Evolutionary conservation across 1,140 invertebrate genomes (phyloP).

Genomic region (Drosophila novamexicana): DNA sequence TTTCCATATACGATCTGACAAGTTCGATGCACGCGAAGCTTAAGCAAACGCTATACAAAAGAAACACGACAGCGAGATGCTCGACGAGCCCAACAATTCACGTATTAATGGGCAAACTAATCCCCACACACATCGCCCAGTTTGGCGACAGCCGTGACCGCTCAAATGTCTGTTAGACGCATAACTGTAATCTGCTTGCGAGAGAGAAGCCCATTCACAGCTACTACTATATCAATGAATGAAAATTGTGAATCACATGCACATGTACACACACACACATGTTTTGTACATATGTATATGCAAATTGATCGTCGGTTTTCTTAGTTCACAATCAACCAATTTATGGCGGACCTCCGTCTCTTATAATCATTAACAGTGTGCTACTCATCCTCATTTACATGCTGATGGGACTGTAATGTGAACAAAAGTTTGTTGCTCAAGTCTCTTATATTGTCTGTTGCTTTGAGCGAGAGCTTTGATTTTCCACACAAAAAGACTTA

Average conservation of each 20-base stretch:
- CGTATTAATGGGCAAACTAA: conserved; percentile 16
- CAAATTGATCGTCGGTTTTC: conserved; percentile 23
- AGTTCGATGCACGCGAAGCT: conserved; percentile 16
- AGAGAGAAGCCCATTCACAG: conserved; percentile 23
- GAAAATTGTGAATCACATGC: conserved; percentile 3
- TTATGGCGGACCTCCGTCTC: conserved; percentile 1
- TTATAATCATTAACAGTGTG: not conserved
- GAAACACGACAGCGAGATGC: conserved; percentile 9
- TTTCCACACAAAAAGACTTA: too few relatives aligned
- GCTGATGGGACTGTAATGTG: not conserved
- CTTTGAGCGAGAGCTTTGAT: not conserved
- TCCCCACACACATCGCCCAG: not conserved
- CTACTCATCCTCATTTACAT: conserved; percentile 20
- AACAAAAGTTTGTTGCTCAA: conserved; percentile 29
- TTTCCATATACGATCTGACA: conserved; percentile 19
- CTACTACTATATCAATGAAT: conserved; percentile 5
- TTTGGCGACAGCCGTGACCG: conserved; percentile 17
- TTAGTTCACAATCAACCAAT: conserved; percentile 17
- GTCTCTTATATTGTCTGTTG: not conserved
- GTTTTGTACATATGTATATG: conserved; percentile 8
- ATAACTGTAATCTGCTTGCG: conserved; percentile 19
- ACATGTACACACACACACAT: not conserved
- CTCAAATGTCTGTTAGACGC: conserved; percentile 1
- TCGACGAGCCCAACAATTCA: not conserved
- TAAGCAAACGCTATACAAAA: not conserved